Base-by-base conservation (phyloP, 2,888 invertebrate species). In the Aradus depressus region DNA sequence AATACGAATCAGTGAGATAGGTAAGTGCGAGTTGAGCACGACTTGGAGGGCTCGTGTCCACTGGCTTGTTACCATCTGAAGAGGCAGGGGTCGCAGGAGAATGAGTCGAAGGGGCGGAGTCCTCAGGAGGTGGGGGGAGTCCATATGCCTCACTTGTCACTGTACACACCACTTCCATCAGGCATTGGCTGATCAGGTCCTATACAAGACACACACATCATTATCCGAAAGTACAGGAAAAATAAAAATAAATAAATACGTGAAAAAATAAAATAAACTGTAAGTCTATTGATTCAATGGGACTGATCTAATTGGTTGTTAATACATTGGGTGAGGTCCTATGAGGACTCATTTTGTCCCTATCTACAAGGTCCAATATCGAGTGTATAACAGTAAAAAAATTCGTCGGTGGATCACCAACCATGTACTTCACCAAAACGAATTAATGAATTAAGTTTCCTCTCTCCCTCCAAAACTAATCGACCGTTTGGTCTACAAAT, bases 1-100 rank as follows among this genome's bases (percentile, higher is more conserved):
- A 77, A 66, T 86, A 87, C 63, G 75, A 76, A 57, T 78, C 77
- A 61, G 77, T 67, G 50, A 80, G 65, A 62, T 78, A 80, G 42
- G 60, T 50, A 5, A 61, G 50, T 26, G 57, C 55, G 23, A 51
- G 50, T 26, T 60, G 49, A 12, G 56, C 54, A 21, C 50, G 56
- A 8, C 53, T 52, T 16, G 53, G 57, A 8, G 56, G 50, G 6
- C 35, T 44, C 10, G 43, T 44, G 18, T 31, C 45, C 10, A 34
- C 28, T 1, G 34, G 6, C 14, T 31, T 12, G 10, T 16, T 22
- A 3, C 43, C 52, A 14, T 21, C 44, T 35, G 34, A 47, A 8
- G 39, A 21, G 31, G 21, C 43, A 8, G 48, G 10, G 23, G 39
- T 12, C 26, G 43, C 19, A 26, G 44, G 22, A 38, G 14, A 51